phyloP scores from a whole-genome alignment of 2,797 vertebrate species.

The Lepus oiostolus region DNA sequence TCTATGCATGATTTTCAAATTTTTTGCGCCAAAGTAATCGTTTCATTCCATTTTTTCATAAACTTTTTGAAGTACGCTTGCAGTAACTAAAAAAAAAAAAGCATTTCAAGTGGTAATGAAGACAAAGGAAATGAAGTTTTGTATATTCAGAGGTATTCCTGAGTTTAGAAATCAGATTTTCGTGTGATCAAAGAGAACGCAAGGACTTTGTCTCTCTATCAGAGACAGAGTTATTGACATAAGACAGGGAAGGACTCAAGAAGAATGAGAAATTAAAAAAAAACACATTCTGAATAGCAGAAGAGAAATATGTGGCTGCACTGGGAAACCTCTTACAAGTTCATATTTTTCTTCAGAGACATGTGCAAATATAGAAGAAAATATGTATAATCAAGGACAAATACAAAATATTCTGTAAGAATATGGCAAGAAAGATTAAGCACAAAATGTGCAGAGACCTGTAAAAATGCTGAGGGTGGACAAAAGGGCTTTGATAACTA shows the following conservation, averaged over 20 bases:
- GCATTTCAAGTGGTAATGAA: background rate
- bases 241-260: constrained; percentile 3
- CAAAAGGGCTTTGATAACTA: constrained; percentile 44
- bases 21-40: too few species aligned
- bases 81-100: background rate
- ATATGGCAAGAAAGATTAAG: constrained; percentile 45
- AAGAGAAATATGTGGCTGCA: background rate
- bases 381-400: constrained; percentile 17
- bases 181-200: background rate
- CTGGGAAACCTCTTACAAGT: background rate
- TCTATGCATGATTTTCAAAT: too few species aligned
- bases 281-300: background rate
- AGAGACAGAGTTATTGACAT: too few species aligned
- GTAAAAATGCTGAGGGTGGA: constrained; percentile 44
- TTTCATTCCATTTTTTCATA: too few species aligned
- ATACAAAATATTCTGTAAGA: constrained; percentile 56
- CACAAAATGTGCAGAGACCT: constrained; percentile 53
- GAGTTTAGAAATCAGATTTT: constrained; percentile 57
- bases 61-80: too few species aligned
- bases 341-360: constrained; percentile 32
- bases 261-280: background rate
- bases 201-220: background rate
- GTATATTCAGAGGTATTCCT: constrained; percentile 16
- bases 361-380: constrained; percentile 40
- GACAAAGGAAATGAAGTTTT: background rate